These are phyloP conservation scores for Drosophila greeni DNA, from an alignment of 2,888 invertebrate genomes.

Conservation along the genomic window DNA sequence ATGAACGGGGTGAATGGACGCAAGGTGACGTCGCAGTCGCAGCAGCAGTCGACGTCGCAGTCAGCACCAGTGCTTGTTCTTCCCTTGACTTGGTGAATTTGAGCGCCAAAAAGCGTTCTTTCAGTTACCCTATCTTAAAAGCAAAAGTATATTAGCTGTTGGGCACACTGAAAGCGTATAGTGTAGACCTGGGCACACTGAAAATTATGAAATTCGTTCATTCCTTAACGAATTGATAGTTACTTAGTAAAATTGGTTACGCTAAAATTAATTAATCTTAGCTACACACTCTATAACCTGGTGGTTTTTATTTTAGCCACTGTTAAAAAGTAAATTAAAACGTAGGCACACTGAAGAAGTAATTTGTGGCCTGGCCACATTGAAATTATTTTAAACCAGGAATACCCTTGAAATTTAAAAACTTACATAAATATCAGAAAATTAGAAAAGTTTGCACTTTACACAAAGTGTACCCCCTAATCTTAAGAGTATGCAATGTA, in stretches of 20 bases:
- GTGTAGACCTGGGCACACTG: not conserved
- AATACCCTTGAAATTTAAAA: not conserved
- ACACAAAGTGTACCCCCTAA: not conserved
- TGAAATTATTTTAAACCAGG: no score
- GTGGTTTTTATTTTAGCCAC: not conserved
- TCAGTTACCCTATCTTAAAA: not conserved
- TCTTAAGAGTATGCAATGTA: not conserved
- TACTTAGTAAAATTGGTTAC: not conserved
- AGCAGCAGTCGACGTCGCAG: constrained; percentile 13
- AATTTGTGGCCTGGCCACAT: no score
- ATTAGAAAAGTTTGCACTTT: not conserved
- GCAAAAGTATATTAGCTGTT: not conserved
- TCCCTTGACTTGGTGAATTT: constrained; percentile 45
- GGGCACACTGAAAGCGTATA: not conserved
- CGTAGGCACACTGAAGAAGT: no score
- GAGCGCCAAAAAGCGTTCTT: constrained; percentile 68
- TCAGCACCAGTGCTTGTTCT: constrained; percentile 44
- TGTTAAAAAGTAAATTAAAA: not conserved
- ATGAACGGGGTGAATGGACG: constrained; percentile 70
- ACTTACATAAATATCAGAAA: not conserved
- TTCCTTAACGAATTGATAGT: not conserved
- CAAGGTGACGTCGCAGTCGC: constrained; percentile 36
- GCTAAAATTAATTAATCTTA: not conserved
- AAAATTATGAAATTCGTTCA: not conserved
- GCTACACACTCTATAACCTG: not conserved